Conservation (phyloP, 2,113 vertebrate genomes). For the Xenopus borealis region DNA sequence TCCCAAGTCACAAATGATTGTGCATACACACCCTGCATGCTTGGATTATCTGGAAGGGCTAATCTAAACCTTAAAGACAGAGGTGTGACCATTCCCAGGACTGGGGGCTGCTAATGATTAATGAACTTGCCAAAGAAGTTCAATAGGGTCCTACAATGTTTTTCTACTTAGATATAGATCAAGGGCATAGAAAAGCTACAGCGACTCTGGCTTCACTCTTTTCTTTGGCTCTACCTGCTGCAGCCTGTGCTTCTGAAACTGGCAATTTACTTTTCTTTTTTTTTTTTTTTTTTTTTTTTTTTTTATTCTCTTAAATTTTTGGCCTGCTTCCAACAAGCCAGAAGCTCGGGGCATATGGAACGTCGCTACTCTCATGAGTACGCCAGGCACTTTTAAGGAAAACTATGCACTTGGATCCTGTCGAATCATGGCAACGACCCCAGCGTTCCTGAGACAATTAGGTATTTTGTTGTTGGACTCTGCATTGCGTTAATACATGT, state of each 20-base stretch:
- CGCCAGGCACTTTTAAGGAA: conserved; percentile 32
- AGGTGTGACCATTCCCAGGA: not conserved
- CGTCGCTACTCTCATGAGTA: not conserved
- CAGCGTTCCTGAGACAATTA: conserved; percentile 15
- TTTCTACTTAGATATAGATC: no score
- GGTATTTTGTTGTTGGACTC: conserved; percentile 22
- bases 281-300: not conserved
- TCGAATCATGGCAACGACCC: conserved; percentile 2
- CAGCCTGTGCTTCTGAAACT: not conserved
- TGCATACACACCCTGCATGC: no score
- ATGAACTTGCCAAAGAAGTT: not conserved
- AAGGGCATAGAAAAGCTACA: no score
- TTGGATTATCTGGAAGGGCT: no score
- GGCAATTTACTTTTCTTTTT: not conserved
- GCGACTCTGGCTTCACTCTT: not conserved
- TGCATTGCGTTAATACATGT: not conserved
- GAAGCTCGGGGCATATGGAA: not conserved
- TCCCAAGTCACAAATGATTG: no score
- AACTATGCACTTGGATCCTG: conserved; percentile 11
- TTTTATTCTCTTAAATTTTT: not conserved
- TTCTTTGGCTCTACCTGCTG: not conserved
- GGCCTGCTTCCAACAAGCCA: no score
- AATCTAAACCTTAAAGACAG: no score
- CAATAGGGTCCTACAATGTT: not conserved
- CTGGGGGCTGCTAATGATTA: not conserved